Conservation (phyloP, 2,797 vertebrate genomes). For the Notolabrus celidotus region DNA sequence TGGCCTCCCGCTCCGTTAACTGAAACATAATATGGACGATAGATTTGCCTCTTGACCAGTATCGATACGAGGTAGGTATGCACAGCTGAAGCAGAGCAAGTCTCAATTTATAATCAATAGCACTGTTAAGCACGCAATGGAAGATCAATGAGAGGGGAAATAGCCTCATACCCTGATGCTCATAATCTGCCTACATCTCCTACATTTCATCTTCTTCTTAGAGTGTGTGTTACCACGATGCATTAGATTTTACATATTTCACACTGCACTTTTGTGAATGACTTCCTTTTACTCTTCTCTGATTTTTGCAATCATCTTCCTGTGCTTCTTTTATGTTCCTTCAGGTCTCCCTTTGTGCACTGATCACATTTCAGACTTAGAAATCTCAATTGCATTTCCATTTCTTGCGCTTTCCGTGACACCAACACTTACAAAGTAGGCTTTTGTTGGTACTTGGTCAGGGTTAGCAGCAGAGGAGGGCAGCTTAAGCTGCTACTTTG, state of each 20-base stretch:
- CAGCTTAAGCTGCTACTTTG: constrained; percentile 19
- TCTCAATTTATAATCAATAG: constrained; percentile 74
- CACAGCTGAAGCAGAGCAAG: constrained; percentile 49
- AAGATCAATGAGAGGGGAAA: constrained; percentile 64
- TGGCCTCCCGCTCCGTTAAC: constrained; percentile 17
- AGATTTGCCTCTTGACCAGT: constrained; percentile 42
- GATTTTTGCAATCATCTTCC: not conserved
- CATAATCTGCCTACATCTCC: constrained; percentile 32
- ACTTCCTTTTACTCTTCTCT: constrained; percentile 3
- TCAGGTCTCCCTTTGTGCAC: not conserved
- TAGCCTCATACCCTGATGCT: constrained; percentile 27
- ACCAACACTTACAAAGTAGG: constrained; percentile 3
- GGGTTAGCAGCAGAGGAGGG: no score
- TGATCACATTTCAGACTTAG: constrained; percentile 4
- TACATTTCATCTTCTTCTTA: constrained; percentile 40
- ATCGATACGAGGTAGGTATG: constrained; percentile 49
- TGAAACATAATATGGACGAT: constrained; percentile 49
- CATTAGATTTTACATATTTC: constrained; percentile 49
- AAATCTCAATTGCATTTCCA: not conserved
- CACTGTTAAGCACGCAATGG: constrained; percentile 49
- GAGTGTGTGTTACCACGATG: constrained; percentile 43
- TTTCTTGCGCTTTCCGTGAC: constrained; percentile 11
- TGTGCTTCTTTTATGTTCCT: constrained; percentile 4
- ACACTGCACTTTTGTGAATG: no score
- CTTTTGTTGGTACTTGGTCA: no score